These are phyloP conservation scores for Drosophila leontia DNA, from an alignment of 1,140 invertebrate genomes.

Conservation along the genomic window DNA sequence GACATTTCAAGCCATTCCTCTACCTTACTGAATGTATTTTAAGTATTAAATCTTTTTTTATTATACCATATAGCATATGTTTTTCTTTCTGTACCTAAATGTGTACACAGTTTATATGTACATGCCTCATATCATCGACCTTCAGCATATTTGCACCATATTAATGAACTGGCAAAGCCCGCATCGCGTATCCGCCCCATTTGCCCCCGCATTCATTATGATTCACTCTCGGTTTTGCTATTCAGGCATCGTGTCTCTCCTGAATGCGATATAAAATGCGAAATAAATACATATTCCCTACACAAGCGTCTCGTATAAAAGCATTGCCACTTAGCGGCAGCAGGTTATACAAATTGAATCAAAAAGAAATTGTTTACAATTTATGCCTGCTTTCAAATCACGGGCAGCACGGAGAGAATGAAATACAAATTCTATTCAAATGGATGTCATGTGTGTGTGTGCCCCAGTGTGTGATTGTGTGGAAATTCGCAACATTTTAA, in stretches of 20 bases:
- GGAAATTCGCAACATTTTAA: slow-evolving; percentile 71
- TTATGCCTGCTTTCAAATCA: slow-evolving; percentile 58
- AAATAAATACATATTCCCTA: slow-evolving; percentile 26
- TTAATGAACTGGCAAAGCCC: slow-evolving; percentile 54
- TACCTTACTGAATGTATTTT: too few relatives aligned
- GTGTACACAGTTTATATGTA: background rate
- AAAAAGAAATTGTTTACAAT: slow-evolving; percentile 73
- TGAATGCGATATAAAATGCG: slow-evolving; percentile 21
- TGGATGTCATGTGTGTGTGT: slow-evolving; percentile 17
- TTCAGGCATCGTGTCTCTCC: slow-evolving; percentile 56
- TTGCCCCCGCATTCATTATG: slow-evolving; percentile 60
- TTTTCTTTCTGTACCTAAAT: background rate
- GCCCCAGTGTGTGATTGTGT: slow-evolving; percentile 37
- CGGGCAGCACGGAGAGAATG: slow-evolving; percentile 33
- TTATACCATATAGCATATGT: background rate
- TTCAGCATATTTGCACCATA: slow-evolving; percentile 44
- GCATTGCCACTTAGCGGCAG: slow-evolving; percentile 47
- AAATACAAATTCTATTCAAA: slow-evolving; percentile 57
- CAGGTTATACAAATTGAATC: slow-evolving; percentile 52
- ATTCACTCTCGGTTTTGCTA: slow-evolving; percentile 71
- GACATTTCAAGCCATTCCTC: background rate
- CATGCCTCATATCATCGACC: slow-evolving; percentile 37
- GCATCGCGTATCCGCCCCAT: slow-evolving; percentile 39
- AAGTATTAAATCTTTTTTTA: too few relatives aligned
- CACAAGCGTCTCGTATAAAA: background rate